Percentiles rank a stretch among this genome's conserved stretches.
Conservation (phyloP, 1,140 invertebrate genomes). For the Drosophila mauritiana region DNA sequence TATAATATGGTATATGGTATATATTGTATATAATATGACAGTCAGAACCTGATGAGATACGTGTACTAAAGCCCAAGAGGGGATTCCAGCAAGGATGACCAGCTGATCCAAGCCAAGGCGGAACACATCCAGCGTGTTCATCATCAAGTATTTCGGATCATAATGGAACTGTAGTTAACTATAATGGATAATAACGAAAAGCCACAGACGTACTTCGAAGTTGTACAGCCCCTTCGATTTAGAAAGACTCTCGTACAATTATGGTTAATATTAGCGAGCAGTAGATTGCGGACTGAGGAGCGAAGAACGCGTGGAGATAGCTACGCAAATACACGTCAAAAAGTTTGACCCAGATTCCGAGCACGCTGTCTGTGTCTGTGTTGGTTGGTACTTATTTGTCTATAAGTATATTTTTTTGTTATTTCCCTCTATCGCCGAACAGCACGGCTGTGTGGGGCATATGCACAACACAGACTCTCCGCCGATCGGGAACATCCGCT, state of each 20-base stretch:
- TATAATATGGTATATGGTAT: background rate
- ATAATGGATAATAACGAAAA: no score
- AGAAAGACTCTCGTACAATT: constrained; percentile 13
- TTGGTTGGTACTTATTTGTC: constrained; percentile 44
- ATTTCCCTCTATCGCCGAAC: constrained; percentile 47
- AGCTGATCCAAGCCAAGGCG: no score
- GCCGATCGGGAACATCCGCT: constrained; percentile 11
- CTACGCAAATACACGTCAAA: constrained; percentile 71
- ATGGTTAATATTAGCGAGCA: constrained; percentile 28
- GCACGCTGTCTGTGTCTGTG: constrained; percentile 44
- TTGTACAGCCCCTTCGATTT: background rate
- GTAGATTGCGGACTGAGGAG: background rate
- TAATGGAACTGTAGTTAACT: no score
- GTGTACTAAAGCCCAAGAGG: no score
- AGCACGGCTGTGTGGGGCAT: background rate
- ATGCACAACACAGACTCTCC: constrained; percentile 3
- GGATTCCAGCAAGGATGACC: no score
- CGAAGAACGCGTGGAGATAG: constrained; percentile 38
- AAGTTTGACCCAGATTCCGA: constrained; percentile 76
- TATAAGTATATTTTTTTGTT: constrained; percentile 58
- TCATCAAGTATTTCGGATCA: no score
- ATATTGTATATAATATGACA: background rate
- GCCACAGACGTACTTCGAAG: background rate
- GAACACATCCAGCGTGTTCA: no score
- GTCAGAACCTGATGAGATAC: no score